phyloP scores from a whole-genome alignment of 2,113 vertebrate species.

The Entomyzon cyanotis region DNA sequence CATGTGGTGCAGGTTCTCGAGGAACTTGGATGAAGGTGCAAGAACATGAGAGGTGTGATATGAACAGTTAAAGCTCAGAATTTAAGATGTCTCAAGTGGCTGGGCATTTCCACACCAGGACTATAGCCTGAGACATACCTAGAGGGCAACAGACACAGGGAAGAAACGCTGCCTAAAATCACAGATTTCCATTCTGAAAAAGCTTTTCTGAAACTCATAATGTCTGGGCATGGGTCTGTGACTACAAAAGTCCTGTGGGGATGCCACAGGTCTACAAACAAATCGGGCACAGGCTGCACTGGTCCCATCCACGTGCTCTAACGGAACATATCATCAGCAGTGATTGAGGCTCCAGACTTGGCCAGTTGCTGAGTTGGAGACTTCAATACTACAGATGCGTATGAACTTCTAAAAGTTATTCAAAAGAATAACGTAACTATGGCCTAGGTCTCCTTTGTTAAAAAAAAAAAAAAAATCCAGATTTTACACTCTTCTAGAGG shows the following conservation, averaged over 20 bases:
- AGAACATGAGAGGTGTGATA: not conserved
- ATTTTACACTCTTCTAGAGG: not conserved
- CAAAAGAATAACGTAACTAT: not conserved
- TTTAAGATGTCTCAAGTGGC: not conserved
- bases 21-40: not conserved
- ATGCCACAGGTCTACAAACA: not conserved
- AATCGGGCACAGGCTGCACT: not conserved
- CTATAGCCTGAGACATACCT: not conserved
- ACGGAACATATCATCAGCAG: fast-evolving
- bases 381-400: not conserved
- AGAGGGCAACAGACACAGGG: not conserved
- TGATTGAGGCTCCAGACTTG: not conserved
- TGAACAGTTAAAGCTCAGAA: not conserved
- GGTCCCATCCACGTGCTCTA: not conserved
- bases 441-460: not conserved
- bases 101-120: not conserved
- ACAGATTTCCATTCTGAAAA: not conserved
- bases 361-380: not conserved
- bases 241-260: not conserved
- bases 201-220: not conserved
- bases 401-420: not conserved
- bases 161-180: not conserved
- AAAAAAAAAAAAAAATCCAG: no score
- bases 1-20: not conserved
- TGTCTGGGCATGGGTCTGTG: not conserved